Percentiles rank a stretch among this genome's conserved stretches.
Evolutionary conservation across 35 echinoderm and acorn worm species (phyloP).

Genomic region (Acanthaster planci): DNA sequence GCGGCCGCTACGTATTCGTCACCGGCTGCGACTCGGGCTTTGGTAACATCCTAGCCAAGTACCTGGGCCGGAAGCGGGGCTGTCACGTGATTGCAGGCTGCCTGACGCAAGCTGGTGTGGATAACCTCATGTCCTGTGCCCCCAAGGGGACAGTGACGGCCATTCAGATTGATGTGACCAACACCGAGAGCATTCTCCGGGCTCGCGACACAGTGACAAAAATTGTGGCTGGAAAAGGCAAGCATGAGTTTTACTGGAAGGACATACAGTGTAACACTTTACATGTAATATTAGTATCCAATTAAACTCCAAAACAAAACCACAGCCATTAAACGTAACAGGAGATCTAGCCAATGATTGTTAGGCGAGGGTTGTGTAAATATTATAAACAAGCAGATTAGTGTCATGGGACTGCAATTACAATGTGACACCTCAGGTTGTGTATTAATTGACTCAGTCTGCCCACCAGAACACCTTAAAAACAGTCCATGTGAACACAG

Average conservation of each 20-base stretch:
- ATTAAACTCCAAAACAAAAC: too few species aligned
- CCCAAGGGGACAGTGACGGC: constrained; percentile 27
- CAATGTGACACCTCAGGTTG: too few species aligned
- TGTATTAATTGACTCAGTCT: too few species aligned
- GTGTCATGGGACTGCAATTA: too few species aligned
- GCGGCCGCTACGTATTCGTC: constrained; percentile 54
- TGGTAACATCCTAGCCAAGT: constrained; percentile 63
- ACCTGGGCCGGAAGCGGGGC: constrained; percentile 50
- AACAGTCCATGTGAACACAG: too few species aligned
- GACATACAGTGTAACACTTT: too few species aligned
- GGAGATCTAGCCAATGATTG: too few species aligned
- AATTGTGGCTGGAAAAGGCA: constrained; percentile 32
- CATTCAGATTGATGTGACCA: constrained; percentile 49
- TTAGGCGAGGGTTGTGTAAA: too few species aligned
- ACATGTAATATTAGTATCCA: too few species aligned
- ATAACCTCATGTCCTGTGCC: neutral
- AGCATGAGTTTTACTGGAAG: neutral
- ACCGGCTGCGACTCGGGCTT: constrained; percentile 91
- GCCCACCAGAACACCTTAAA: too few species aligned
- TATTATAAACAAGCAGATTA: too few species aligned
- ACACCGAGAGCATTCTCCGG: constrained; percentile 39
- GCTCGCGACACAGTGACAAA: neutral
- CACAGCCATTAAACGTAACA: too few species aligned
- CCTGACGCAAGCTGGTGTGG: constrained; percentile 29
- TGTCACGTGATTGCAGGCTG: constrained; percentile 72